Conservation (phyloP, 2,113 vertebrate genomes). For the Marmota flaviventris region DNA sequence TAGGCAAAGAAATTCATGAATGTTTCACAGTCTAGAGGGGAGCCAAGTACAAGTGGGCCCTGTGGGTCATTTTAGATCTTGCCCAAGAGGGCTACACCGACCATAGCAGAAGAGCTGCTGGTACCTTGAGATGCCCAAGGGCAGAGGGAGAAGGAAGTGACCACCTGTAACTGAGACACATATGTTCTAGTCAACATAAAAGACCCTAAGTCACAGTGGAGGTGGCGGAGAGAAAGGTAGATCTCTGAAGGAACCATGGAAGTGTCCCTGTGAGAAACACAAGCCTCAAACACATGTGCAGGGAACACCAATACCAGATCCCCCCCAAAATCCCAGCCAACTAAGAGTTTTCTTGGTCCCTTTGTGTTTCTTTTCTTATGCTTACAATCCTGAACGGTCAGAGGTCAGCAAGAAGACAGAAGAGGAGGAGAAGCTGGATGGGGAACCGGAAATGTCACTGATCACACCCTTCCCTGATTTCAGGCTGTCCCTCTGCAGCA, state of each 20-base stretch:
- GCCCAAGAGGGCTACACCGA: background rate
- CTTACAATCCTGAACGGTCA: background rate
- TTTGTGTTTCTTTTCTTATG: background rate
- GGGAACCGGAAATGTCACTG: background rate
- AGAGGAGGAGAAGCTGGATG: background rate
- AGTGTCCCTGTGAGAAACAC: background rate
- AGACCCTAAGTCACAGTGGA: background rate
- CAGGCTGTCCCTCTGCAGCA: background rate
- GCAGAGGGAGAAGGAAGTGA: background rate
- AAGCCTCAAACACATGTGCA: background rate
- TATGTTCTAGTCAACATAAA: background rate
- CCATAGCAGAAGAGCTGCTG: background rate
- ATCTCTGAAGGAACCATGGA: background rate
- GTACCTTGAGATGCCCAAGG: background rate
- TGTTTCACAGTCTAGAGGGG: background rate
- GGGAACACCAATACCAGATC: background rate
- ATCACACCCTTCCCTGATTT: background rate
- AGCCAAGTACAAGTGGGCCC: background rate
- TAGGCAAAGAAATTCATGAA: background rate
- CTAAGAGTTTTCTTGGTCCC: background rate
- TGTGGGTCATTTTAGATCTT: background rate
- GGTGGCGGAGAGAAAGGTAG: background rate
- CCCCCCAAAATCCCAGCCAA: background rate
- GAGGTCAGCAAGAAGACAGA: background rate
- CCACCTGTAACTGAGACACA: background rate